Evolutionary conservation across 2,113 vertebrate genomes (phyloP).

Genomic region (Neogobius melanostomus): DNA sequence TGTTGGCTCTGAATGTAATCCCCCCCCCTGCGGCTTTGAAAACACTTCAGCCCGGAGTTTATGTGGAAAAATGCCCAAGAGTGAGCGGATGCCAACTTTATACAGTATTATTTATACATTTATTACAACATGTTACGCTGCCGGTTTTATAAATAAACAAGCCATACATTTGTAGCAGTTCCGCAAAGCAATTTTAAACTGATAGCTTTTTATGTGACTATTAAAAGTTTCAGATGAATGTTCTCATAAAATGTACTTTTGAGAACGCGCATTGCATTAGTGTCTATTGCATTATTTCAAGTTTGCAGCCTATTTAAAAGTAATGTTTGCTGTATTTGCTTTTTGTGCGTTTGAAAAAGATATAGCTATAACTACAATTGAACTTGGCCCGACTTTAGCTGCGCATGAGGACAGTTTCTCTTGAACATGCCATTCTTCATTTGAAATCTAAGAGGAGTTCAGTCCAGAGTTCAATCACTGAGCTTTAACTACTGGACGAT

Average conservation of each 20-base stretch:
- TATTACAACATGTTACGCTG: slow-evolving; percentile 7
- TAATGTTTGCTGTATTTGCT: too few relatives aligned
- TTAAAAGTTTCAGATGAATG: background rate
- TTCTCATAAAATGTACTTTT: background rate
- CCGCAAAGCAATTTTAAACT: background rate
- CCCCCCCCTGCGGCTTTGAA: background rate
- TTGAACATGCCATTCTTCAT: too few relatives aligned
- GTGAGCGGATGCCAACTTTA: slow-evolving; percentile 9
- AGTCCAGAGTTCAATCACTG: too few relatives aligned
- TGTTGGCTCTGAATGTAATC: background rate
- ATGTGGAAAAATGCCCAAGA: slow-evolving; percentile 17
- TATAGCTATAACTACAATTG: too few relatives aligned
- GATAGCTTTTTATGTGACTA: background rate
- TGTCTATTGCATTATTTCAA: too few relatives aligned
- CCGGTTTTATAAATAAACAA: background rate
- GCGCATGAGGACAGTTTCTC: too few relatives aligned
- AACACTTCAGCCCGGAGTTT: background rate
- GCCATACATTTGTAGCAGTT: background rate
- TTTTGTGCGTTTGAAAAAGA: too few relatives aligned
- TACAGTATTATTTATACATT: slow-evolving; percentile 24
- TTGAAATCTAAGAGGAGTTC: too few relatives aligned
- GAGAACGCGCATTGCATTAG: background rate
- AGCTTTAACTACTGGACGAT: too few relatives aligned
- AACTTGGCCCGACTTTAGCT: too few relatives aligned
- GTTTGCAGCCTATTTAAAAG: too few relatives aligned